Evolutionary conservation across 2,888 invertebrate genomes (phyloP), one percentile per base, ranked within the genome.

Genomic region (Keiferia lycopersicella): DNA sequence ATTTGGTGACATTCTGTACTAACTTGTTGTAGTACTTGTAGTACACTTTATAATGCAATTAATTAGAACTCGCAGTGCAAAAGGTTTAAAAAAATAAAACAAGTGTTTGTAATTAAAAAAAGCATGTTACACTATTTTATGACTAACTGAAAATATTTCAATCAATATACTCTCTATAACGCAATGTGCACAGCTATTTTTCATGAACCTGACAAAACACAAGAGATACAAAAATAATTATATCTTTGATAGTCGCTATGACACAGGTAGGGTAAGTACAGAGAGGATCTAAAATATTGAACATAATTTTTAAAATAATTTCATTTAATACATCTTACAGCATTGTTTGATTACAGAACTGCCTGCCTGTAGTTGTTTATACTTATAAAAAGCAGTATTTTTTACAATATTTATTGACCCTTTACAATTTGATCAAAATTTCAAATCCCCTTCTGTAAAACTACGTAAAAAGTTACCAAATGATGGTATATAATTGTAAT

Each of bases 51-150:
- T 26, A 20, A 20, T 18, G 11, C 50, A 50, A 50, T 11, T 50
- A 7, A 14, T 14, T 22, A 8, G 2, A 34, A 34, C 16, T 61
- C 58, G 45, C 58, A 48, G 48, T 45, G 41, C 39, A 58, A 58
- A 26, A 14, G n/a, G 34, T 34, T 34, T 39, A 26, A 34, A 71
- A 65, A 76, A 84, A 85, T 84, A 79, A 86, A 86, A 87, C 82
- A 71, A 79, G 75, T 65, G 70, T 67, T 71, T 80, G 78, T 86
- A 85, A 83, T 86, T 79, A 81, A 84, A 86, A n/a, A 86, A 88
- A 87, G 88, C 88, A 83, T 86, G 85, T 87, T 88, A 84, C 82
- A 87, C 84, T 88, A 86, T 84, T 45, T 78, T 84, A 84, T 78
- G 82, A 84, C 81, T 83, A 86, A 84, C 76, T 80, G 82, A 87